These are phyloP conservation scores for Benthosema pterotum DNA, from an alignment of 2,797 vertebrate species.

Conservation along the genomic window DNA sequence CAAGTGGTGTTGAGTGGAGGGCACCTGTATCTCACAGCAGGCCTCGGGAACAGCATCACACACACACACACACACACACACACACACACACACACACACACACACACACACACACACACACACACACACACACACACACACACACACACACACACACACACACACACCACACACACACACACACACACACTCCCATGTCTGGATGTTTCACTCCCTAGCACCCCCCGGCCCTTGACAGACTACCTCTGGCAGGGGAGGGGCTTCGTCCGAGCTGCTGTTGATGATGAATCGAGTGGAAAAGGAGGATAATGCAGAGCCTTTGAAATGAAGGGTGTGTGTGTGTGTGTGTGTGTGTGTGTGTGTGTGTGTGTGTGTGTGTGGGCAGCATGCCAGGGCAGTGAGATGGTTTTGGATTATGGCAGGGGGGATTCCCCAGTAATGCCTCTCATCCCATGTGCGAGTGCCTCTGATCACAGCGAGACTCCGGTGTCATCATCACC, in stretches of 20 bases:
- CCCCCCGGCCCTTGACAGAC: constrained; percentile 15
- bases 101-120: background rate
- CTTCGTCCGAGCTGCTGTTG: constrained; percentile 12
- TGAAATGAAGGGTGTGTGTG: constrained; percentile 38
- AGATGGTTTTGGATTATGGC: constrained; percentile 37
- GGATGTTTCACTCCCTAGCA: constrained; percentile 25
- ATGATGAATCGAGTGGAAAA: constrained; percentile 66
- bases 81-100: too few relatives aligned
- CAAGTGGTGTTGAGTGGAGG: constrained; percentile 6
- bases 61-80: too few relatives aligned
- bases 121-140: too few relatives aligned
- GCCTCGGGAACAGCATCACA: background rate
- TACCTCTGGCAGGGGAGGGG: constrained; percentile 29
- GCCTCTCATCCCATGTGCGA: constrained; percentile 30
- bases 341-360: constrained; percentile 21
- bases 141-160: too few relatives aligned
- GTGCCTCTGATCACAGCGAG: constrained; percentile 27
- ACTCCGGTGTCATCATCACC: constrained; percentile 22
- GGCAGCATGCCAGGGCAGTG: constrained; percentile 44
- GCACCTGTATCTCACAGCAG: constrained; percentile 13
- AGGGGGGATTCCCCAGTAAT: constrained; percentile 37
- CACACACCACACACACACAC: background rate
- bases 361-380: constrained; percentile 26
- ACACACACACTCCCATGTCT: background rate
- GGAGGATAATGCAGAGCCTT: constrained; percentile 44